These are phyloP conservation scores for Cerceris ruficornis DNA, from an alignment of 2,888 invertebrate genomes.

Conservation along the genomic window DNA sequence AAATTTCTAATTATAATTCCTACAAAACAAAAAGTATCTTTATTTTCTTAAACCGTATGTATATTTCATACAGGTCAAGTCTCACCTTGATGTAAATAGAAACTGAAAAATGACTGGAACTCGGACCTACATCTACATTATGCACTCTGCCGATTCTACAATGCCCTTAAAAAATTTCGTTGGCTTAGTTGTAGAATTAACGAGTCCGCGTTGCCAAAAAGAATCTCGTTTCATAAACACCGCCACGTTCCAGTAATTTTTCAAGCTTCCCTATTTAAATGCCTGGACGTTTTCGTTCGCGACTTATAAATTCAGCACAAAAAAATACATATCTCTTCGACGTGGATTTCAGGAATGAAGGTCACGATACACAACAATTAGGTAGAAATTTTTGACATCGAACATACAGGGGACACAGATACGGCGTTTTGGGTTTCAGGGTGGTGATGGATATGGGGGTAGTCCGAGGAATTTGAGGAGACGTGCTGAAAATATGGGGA, in stretches of 20 bases:
- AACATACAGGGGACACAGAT: slow-evolving; percentile 74
- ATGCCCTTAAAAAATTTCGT: neutral
- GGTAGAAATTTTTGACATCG: slow-evolving; percentile 69
- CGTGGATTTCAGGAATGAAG: slow-evolving; percentile 32
- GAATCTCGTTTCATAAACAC: neutral
- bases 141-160: neutral
- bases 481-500: slow-evolving; percentile 7
- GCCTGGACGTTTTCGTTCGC: slow-evolving; percentile 39
- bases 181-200: neutral
- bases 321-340: slow-evolving; percentile 33
- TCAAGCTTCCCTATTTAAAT: slow-evolving; percentile 21
- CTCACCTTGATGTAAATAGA: neutral
- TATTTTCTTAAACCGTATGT: too few species aligned
- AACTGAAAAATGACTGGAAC: neutral
- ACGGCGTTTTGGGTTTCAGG: slow-evolving; percentile 56
- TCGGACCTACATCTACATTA: neutral
- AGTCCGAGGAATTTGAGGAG: slow-evolving; percentile 35
- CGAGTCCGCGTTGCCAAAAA: neutral
- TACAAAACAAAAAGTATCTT: too few species aligned
- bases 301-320: slow-evolving; percentile 19
- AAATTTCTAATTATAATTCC: too few species aligned
- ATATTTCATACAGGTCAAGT: too few species aligned
- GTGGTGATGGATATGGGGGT: slow-evolving; percentile 8
- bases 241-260: slow-evolving; percentile 27
- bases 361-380: slow-evolving; percentile 68